Conservation (phyloP, 2,797 vertebrate genomes). For the Lagorchestes hirsutus region DNA sequence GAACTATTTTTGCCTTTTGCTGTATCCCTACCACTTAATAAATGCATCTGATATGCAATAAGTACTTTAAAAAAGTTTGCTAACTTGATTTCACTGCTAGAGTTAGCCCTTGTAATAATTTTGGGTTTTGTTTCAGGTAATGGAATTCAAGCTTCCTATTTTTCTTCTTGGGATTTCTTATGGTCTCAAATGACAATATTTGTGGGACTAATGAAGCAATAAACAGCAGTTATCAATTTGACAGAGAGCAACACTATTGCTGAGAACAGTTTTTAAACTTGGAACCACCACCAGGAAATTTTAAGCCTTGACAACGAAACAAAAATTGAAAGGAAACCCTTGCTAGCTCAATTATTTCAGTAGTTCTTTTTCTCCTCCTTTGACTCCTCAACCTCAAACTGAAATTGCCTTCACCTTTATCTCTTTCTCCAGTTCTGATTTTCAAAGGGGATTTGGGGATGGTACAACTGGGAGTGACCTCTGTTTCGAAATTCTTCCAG, state of each 20-base stretch:
- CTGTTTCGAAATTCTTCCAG: neutral
- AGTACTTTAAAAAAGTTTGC: neutral
- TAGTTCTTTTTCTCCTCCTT: neutral
- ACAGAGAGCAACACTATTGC: neutral
- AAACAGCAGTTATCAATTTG: neutral
- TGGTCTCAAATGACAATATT: neutral
- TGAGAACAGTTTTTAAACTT: neutral
- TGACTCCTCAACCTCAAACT: neutral
- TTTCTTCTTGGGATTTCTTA: neutral
- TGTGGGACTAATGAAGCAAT: neutral
- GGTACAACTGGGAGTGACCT: neutral
- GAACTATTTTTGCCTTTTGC: neutral
- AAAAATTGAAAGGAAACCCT: neutral
- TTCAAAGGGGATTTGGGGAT: neutral
- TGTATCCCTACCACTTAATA: neutral
- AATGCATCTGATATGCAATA: neutral
- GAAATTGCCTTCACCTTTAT: neutral
- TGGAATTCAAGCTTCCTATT: neutral
- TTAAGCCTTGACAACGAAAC: neutral
- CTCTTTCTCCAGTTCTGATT: neutral
- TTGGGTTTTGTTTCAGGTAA: neutral
- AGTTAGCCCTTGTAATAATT: neutral
- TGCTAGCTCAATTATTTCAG: neutral
- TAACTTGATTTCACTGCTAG: neutral
- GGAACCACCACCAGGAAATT: neutral